These are phyloP conservation scores for Pelosia muscerda DNA, from an alignment of 2,888 invertebrate species.

Conservation along the genomic window DNA sequence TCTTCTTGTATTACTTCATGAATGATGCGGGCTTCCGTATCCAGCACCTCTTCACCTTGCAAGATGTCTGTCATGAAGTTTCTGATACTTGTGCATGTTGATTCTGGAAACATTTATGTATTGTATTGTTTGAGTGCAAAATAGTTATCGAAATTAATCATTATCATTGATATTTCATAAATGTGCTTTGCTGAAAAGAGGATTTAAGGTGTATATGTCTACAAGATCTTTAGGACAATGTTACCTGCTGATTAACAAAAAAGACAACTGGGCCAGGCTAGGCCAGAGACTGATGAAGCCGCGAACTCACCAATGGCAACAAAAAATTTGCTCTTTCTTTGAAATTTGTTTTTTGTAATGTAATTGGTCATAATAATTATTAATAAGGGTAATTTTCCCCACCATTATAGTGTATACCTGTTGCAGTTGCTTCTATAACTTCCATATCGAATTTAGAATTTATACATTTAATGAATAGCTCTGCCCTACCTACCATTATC, in stretches of 20 bases:
- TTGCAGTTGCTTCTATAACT: background rate
- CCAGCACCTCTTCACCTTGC: slow-evolving; percentile 71
- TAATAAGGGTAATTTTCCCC: no score
- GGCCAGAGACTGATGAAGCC: no score
- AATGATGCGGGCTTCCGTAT: slow-evolving; percentile 74
- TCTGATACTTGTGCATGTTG: slow-evolving; percentile 79
- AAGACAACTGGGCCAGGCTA: no score
- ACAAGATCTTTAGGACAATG: no score
- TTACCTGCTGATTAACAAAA: no score
- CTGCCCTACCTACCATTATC: slow-evolving; percentile 70
- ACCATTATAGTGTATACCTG: no score
- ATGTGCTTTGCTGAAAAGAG: no score
- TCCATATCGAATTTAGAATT: background rate
- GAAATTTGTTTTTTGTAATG: no score
- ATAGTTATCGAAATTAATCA: background rate
- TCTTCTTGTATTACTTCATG: slow-evolving; percentile 78
- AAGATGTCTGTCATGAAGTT: slow-evolving; percentile 81
- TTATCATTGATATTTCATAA: background rate
- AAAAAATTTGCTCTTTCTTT: no score
- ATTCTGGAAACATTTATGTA: slow-evolving; percentile 61
- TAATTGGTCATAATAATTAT: no score
- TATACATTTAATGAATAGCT: background rate
- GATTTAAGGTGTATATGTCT: no score
- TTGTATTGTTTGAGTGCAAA: background rate
- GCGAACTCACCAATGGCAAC: no score